A percentile compares a stretch with the other conserved stretches of the same genome.
Evolutionary conservation across 2,113 vertebrate species (phyloP).

Genomic region (human (Homo sapiens)): GRCh38 chr1:19662001-19662500

Average conservation of each 20-base stretch:
- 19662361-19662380: not conserved
- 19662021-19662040: not conserved
- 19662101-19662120: not conserved
- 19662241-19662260: not conserved
- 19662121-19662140: not conserved
- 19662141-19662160: not conserved
- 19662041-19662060: not conserved
- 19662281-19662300: not conserved
- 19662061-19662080: not conserved
- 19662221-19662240: not conserved
- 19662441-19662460: not conserved
- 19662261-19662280: not conserved
- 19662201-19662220: not conserved
- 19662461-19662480: not conserved
- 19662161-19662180: not conserved
- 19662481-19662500: not conserved
- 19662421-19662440: not conserved
- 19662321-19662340: not conserved
- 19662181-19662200: not conserved
- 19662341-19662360: not conserved
- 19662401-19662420: not conserved
- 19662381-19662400: not conserved
- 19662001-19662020: not conserved
- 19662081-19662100: not conserved
- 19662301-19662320: not conserved